Evolutionary conservation across 2,113 vertebrate species (phyloP).

Genomic region (Caloenas nicobarica): DNA sequence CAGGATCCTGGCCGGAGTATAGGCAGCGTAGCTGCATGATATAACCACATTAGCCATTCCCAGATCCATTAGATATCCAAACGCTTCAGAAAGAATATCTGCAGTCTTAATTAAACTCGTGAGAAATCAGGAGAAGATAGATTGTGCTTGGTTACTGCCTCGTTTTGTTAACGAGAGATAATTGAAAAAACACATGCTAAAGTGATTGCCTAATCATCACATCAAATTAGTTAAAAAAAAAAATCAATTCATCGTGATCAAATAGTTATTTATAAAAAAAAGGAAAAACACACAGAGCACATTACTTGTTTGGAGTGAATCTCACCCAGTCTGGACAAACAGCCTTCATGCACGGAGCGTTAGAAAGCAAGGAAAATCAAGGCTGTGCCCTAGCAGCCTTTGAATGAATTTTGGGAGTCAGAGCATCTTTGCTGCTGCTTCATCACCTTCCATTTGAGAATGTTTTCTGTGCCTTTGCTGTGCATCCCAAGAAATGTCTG

Average conservation of each 20-base stretch:
- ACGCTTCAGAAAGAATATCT: neutral
- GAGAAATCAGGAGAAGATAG: conserved; percentile 8
- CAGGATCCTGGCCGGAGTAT: neutral
- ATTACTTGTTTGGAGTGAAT: neutral
- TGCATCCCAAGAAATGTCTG: neutral
- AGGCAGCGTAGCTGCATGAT: neutral
- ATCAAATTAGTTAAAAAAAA: neutral
- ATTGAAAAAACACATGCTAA: conserved; percentile 27
- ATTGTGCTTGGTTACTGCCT: conserved; percentile 11
- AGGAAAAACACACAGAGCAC: neutral
- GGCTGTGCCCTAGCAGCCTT: neutral
- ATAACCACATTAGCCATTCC: neutral
- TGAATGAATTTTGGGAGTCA: neutral
- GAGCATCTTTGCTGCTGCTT: neutral
- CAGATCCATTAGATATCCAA: neutral
- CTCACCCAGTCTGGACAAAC: neutral
- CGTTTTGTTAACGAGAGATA: conserved; percentile 39
- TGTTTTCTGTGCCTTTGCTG: neutral
- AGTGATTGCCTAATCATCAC: conserved; percentile 35
- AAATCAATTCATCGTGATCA: neutral
- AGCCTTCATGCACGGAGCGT: neutral
- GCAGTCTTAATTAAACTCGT: neutral
- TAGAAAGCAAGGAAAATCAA: neutral
- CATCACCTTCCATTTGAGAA: neutral
- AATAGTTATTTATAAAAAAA: neutral